Percentiles rank a stretch among this genome's conserved stretches.
phyloP scores from a whole-genome alignment of 2,888 invertebrate species.

The Lepidocyrtoides sp. region DNA sequence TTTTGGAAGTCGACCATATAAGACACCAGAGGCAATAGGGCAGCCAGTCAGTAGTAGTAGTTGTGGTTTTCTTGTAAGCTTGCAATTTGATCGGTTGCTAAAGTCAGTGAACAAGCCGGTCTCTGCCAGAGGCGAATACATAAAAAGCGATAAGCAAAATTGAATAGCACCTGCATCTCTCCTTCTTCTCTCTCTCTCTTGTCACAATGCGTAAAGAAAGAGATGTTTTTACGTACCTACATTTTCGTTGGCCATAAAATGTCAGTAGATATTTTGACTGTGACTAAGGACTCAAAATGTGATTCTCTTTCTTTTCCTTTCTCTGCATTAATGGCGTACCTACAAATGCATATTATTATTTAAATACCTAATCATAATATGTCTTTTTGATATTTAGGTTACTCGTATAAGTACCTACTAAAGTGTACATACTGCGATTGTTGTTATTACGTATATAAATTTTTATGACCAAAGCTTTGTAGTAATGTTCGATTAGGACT shows the following conservation, averaged over 20 bases:
- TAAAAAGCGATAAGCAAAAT: conserved; percentile 46
- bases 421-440: conserved; percentile 5
- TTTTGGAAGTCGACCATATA: conserved; percentile 65
- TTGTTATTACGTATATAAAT: neutral
- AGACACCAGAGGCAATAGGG: conserved; percentile 84
- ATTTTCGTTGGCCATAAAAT: neutral
- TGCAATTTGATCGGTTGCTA: neutral
- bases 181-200: neutral
- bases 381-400: neutral
- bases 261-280: neutral
- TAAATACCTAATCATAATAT: conserved; percentile 45
- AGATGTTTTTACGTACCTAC: neutral
- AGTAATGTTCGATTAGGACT: conserved; percentile 7
- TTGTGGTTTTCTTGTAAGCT: neutral
- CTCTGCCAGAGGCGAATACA: conserved; percentile 25
- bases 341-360: neutral
- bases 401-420: neutral
- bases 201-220: conserved; percentile 18
- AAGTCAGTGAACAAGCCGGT: conserved; percentile 52
- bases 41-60: conserved; percentile 77
- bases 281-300: neutral
- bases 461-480: conserved; percentile 1
- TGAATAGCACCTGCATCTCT: conserved; percentile 35
- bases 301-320: neutral
- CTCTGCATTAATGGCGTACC: neutral